Evolutionary conservation across 2,888 invertebrate species (phyloP).

Genomic region (Ecliptopera silaceata): DNA sequence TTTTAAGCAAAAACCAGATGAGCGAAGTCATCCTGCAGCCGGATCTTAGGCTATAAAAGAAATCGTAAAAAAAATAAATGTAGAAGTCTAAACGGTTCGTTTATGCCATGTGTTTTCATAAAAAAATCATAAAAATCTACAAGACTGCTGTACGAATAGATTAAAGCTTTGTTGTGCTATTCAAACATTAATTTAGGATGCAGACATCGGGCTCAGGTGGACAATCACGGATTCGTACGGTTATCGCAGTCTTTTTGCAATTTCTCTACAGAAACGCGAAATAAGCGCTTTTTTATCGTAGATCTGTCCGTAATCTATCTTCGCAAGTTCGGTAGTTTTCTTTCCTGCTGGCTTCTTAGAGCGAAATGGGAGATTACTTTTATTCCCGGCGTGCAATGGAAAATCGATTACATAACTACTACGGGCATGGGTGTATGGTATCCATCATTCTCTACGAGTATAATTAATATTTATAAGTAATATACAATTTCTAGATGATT

Average conservation of each 20-base stretch:
- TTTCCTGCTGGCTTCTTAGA: conserved; percentile 1
- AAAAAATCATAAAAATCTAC: too few species aligned
- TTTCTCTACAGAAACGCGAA: background rate
- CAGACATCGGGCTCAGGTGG: conserved; percentile 6
- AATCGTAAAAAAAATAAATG: too few species aligned
- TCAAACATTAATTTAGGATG: background rate
- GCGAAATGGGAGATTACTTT: background rate
- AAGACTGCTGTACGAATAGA: too few species aligned
- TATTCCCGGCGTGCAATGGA: background rate
- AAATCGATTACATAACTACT: background rate
- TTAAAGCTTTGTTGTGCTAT: too few species aligned
- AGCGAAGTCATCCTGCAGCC: too few species aligned
- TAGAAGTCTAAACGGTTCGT: too few species aligned
- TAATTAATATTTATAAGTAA: too few species aligned
- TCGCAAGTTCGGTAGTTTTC: conserved; percentile 12
- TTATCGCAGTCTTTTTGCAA: conserved; percentile 3
- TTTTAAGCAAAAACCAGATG: too few species aligned
- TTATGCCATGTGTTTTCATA: too few species aligned
- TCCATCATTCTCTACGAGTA: background rate
- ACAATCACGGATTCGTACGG: conserved; percentile 6
- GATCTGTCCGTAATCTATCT: conserved; percentile 5
- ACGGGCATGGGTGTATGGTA: background rate
- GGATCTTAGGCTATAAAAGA: too few species aligned
- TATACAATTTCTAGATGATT: too few species aligned
- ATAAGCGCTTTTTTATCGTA: conserved; percentile 3